Base-by-base conservation (phyloP, 1,140 invertebrate species). In the Ylistrum balloti region DNA sequence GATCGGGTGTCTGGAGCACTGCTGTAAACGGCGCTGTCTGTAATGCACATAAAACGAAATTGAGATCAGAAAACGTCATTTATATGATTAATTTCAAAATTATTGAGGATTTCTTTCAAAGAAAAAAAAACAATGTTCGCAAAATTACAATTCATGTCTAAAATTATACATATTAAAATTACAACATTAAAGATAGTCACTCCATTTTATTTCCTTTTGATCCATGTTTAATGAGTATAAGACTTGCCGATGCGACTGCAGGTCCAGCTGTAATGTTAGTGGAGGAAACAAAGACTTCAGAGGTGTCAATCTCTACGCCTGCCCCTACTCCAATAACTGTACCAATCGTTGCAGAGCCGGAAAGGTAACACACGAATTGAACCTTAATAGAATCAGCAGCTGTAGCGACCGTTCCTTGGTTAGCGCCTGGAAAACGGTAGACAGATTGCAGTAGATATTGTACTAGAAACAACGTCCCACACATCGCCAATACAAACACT, bases 271-370 rank as follows among this genome's bases (percentile, higher is more conserved):
- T 91, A 3, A 91, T 33, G 38, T 91, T 91, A 48, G 88, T 33
- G 20, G 86, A 85, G 17, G 86, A 33, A 11, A 91, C 91, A 35
- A 74, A 91, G 17, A 91, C 91, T 56, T 91, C 91, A 0, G 91
- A 33, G 9, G 88, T 35, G 20, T 89, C 88, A 11, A 91, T 87
- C 86, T 91, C 91, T 35, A 91, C 38, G 13, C 91, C 91, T 20
- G 89, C 17, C 33, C 91, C 91, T 48, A 91, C 32, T 0, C 88
- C 38, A 56, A 88, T 90, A 32, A 38, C 74, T 13, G 89, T 85
- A 13, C 86, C 86, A 33, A 88, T 32, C 17, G 86, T 33, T 33
- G 88, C 88, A 0, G 34, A 38, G 0, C n/a, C 10, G 9, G 87
- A 86, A 56, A 90, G 38, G 28, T 34, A 85, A 34, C 89, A n/a